Percentiles rank a stretch among this genome's conserved stretches.
These are phyloP conservation scores for Trachelus tabidus DNA, from an alignment of 2,888 invertebrate species.

Conservation along the genomic window DNA sequence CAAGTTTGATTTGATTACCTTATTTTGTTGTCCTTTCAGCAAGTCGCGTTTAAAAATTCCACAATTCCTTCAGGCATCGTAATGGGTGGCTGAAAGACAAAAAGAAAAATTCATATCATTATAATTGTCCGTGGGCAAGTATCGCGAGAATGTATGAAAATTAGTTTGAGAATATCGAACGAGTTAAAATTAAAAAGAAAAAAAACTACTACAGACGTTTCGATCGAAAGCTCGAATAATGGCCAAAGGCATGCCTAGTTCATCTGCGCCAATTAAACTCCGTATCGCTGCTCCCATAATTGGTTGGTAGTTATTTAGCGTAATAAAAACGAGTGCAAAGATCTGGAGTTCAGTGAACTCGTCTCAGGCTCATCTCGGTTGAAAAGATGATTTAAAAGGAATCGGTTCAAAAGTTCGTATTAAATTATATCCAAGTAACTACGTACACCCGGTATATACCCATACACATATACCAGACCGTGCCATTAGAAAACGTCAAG, in stretches of 20 bases:
- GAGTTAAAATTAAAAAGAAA: too few relatives aligned
- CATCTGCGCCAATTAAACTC: background rate
- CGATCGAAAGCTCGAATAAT: background rate
- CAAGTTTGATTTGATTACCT: background rate
- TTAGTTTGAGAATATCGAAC: too few relatives aligned
- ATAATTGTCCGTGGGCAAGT: too few relatives aligned
- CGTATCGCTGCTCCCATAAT: background rate
- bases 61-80: background rate
- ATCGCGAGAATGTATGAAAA: too few relatives aligned
- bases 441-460: background rate
- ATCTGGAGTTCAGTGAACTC: background rate
- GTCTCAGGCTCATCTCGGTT: background rate
- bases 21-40: background rate
- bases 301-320: background rate
- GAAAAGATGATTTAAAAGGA: background rate
- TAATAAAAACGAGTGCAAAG: background rate
- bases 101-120: background rate
- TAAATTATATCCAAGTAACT: background rate
- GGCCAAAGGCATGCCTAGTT: background rate
- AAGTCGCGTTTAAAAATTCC: background rate
- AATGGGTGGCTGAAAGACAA: background rate
- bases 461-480: background rate
- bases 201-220: background rate
- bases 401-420: background rate
- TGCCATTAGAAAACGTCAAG: background rate